A percentile compares a stretch with the other conserved stretches of the same genome.
These are phyloP conservation scores for Polyergus mexicanus DNA, from an alignment of 1,140 invertebrate genomes.

Conservation along the genomic window DNA sequence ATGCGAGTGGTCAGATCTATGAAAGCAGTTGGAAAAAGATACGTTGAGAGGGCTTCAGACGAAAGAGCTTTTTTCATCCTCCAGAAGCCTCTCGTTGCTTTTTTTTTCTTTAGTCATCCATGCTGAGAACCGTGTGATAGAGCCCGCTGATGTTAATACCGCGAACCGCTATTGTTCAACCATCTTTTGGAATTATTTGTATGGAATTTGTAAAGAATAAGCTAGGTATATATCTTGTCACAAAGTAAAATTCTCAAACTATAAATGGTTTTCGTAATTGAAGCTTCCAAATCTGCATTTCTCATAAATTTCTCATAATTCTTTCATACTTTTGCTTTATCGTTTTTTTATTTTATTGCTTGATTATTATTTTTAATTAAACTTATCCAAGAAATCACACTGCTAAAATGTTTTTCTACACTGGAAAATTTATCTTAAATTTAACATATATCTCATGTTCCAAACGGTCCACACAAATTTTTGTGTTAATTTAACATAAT, in stretches of 20 bases:
- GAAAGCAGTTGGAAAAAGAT: constrained; percentile 55
- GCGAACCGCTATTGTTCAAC: constrained; percentile 33
- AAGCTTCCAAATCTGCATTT: background rate
- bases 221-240: background rate
- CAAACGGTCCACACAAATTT: too few relatives aligned
- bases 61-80: constrained; percentile 52
- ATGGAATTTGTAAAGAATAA: constrained; percentile 33
- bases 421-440: too few relatives aligned
- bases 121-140: constrained; percentile 28
- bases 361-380: background rate
- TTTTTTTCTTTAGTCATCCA: constrained; percentile 41
- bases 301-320: background rate
- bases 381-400: background rate
- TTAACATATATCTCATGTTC: too few relatives aligned
- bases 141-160: constrained; percentile 23
- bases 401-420: background rate
- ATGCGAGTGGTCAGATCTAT: background rate
- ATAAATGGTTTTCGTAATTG: background rate
- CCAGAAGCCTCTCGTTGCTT: constrained; percentile 27
- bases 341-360: background rate
- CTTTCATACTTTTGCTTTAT: background rate
- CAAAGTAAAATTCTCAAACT: background rate
- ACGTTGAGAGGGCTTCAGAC: constrained; percentile 38
- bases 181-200: constrained; percentile 32
- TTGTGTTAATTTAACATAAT: too few relatives aligned